Conservation (phyloP, 2,888 invertebrate genomes). For the Cenopis cana region DNA sequence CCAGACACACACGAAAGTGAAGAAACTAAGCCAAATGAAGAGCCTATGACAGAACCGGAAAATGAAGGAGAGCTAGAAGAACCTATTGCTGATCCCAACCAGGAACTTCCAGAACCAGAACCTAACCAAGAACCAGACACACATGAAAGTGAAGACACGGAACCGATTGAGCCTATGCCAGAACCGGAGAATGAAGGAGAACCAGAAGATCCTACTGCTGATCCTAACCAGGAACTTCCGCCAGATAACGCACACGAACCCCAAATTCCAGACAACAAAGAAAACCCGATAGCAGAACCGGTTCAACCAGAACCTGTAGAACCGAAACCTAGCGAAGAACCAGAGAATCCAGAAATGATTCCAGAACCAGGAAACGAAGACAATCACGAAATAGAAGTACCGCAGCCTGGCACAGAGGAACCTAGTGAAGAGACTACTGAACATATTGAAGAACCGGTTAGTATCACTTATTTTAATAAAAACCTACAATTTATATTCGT, state of each 20-base stretch:
- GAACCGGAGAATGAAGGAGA: not conserved
- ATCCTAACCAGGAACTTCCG: slow-evolving; percentile 10
- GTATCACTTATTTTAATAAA: not conserved
- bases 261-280: not conserved
- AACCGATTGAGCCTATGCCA: not conserved
- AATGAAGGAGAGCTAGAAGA: not conserved
- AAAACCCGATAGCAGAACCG: slow-evolving; percentile 1
- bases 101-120: not conserved
- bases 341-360: not conserved
- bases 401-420: not conserved
- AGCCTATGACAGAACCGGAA: not conserved
- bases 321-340: not conserved
- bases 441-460: slow-evolving; percentile 6
- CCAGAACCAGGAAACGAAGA: slow-evolving; percentile 15
- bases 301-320: not conserved
- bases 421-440: not conserved
- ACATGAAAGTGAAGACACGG: not conserved
- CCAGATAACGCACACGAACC: not conserved
- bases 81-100: not conserved
- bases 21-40: not conserved
- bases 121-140: slow-evolving; percentile 17
- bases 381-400: not conserved
- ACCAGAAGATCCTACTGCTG: not conserved
- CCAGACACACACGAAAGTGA: slow-evolving; percentile 3
- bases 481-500: too few relatives aligned